Evolutionary conservation across 2,888 invertebrate genomes (phyloP).

Genomic region (Leucophora obtusa): DNA sequence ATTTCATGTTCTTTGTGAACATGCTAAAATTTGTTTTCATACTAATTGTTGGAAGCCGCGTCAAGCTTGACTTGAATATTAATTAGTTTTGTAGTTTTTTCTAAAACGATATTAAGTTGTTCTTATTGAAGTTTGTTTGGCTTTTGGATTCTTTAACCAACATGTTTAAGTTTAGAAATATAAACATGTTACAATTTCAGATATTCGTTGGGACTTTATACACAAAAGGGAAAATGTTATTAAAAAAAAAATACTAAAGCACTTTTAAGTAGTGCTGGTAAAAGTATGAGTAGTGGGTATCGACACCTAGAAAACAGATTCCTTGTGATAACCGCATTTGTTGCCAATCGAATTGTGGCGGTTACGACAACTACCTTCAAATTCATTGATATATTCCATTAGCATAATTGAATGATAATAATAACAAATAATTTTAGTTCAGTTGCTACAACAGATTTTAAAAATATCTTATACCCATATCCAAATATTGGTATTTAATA

Average conservation of each 20-base stretch:
- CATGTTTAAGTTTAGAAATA: constrained; percentile 22
- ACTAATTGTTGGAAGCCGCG: constrained; percentile 63
- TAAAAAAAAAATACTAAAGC: not conserved
- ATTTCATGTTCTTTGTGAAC: constrained; percentile 18
- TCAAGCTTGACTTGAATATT: constrained; percentile 56
- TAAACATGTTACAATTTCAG: constrained; percentile 16
- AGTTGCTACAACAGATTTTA: too few relatives aligned
- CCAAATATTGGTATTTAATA: too few relatives aligned
- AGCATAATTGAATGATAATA: too few relatives aligned
- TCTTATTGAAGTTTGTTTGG: not conserved
- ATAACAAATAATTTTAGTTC: too few relatives aligned
- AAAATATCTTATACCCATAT: too few relatives aligned
- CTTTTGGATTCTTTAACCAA: not conserved
- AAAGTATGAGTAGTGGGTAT: too few relatives aligned
- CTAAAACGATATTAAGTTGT: not conserved
- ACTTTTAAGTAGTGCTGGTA: too few relatives aligned
- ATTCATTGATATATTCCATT: too few relatives aligned
- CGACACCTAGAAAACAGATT: too few relatives aligned
- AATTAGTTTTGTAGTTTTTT: constrained; percentile 45
- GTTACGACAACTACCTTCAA: too few relatives aligned
- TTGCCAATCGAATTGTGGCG: too few relatives aligned
- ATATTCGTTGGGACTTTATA: not conserved
- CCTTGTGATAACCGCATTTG: too few relatives aligned
- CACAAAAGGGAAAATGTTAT: not conserved
- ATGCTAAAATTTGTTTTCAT: constrained; percentile 56